phyloP scores from a whole-genome alignment of 2,888 invertebrate species.

The Lasiommata megera region DNA sequence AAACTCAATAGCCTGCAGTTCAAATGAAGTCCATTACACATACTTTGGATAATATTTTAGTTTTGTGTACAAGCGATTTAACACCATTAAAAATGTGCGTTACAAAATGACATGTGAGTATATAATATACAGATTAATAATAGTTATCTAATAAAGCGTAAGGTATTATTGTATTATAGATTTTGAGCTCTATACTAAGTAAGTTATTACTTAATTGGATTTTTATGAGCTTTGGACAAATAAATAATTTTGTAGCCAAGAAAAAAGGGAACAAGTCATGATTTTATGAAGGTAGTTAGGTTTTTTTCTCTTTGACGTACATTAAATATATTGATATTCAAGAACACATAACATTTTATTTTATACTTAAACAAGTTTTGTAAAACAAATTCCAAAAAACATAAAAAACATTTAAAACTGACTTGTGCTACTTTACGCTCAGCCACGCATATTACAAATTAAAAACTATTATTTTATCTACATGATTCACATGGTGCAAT shows the following conservation, averaged over 20 bases:
- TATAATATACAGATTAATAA: constrained; percentile 23
- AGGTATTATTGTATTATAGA: constrained; percentile 68
- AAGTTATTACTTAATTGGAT: constrained; percentile 13
- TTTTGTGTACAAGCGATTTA: background rate
- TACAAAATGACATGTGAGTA: constrained; percentile 47
- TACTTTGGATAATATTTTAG: background rate
- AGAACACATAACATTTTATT: too few species aligned
- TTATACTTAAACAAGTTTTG: background rate
- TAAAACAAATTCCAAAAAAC: background rate
- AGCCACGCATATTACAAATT: background rate
- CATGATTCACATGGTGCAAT: constrained; percentile 36
- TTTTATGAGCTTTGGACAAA: constrained; percentile 25
- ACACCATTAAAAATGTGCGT: constrained; percentile 52
- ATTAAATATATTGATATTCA: too few species aligned
- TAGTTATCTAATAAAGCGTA: constrained; percentile 69
- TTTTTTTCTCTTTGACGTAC: too few species aligned
- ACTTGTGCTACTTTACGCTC: constrained; percentile 3
- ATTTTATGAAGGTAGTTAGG: too few species aligned
- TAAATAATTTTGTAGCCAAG: constrained; percentile 6
- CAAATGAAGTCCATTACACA: too few species aligned
- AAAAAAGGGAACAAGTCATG: background rate
- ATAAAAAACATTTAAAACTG: background rate
- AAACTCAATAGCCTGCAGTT: too few species aligned
- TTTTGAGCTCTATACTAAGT: constrained; percentile 46
- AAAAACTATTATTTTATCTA: constrained; percentile 25